Percentiles rank a stretch among this genome's conserved stretches.
phyloP scores from a whole-genome alignment of 2,797 vertebrate genomes.

The Margarornis squamiger region DNA sequence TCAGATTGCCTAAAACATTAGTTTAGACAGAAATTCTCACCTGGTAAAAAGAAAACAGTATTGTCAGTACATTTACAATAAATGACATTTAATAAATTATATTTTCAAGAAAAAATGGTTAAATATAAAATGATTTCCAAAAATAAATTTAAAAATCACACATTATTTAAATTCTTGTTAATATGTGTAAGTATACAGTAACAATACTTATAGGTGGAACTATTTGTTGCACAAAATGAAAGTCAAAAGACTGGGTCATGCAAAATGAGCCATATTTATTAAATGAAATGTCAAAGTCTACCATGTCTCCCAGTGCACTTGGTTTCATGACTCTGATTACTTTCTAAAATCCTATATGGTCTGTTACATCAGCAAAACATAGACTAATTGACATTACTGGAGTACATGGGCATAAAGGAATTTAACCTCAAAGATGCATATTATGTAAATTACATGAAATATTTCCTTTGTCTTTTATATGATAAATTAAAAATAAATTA shows the following conservation, averaged over 20 bases:
- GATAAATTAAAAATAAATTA: not conserved
- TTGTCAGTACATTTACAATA: not conserved
- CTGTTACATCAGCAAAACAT: constrained; percentile 54
- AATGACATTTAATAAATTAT: not conserved
- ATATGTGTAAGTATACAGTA: not conserved
- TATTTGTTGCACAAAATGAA: not conserved
- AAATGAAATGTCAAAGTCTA: constrained; percentile 48
- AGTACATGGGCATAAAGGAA: constrained; percentile 17
- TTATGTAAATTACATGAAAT: not conserved
- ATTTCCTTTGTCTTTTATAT: not conserved
- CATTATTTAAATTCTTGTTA: not conserved
- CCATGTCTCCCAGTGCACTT: constrained; percentile 39
- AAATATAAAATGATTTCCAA: not conserved
- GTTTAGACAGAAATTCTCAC: not conserved
- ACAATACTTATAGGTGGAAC: not conserved
- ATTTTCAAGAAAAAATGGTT: not conserved
- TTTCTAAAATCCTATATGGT: constrained; percentile 52
- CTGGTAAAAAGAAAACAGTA: not conserved
- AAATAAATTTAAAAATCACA: not conserved
- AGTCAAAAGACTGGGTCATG: not conserved
- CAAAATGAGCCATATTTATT: constrained; percentile 34
- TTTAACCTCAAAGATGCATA: not conserved
- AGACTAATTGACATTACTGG: constrained; percentile 45
- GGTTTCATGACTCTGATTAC: constrained; percentile 45
- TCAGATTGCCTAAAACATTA: not conserved